phyloP scores from a whole-genome alignment of 2,888 invertebrate genomes.

The Drosophila flavopinicola region DNA sequence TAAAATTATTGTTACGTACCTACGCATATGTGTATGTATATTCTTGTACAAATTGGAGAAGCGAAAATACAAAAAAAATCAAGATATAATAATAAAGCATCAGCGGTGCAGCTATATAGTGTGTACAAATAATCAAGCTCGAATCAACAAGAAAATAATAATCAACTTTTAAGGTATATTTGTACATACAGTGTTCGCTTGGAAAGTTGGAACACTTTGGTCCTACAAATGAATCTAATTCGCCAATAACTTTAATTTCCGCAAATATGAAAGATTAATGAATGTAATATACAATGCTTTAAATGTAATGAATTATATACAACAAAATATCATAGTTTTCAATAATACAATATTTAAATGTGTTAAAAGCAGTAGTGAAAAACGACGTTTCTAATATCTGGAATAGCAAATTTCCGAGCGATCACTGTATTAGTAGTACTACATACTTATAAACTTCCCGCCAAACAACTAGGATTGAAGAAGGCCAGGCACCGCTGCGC shows the following conservation, averaged over 20 bases:
- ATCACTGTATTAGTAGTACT: conserved; percentile 21
- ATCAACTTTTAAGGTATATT: conserved; percentile 41
- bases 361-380: no score
- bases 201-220: not conserved
- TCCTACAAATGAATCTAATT: no score
- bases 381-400: not conserved
- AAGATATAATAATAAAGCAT: conserved; percentile 32
- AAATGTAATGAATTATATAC: no score
- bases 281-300: not conserved
- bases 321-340: no score
- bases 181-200: not conserved
- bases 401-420: not conserved
- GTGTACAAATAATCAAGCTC: conserved; percentile 60
- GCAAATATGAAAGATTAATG: not conserved
- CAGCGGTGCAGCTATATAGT: conserved; percentile 50
- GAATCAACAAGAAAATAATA: conserved; percentile 56
- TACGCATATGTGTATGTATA: conserved; percentile 51
- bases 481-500: conserved; percentile 69
- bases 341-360: no score
- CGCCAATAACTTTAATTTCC: no score
- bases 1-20: conserved; percentile 49
- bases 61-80: conserved; percentile 26
- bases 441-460: conserved; percentile 64
- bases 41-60: conserved; percentile 45
- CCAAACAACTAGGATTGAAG: conserved; percentile 44